phyloP scores from a whole-genome alignment of 2,797 vertebrate genomes.

The Phyllotis vaccarum region DNA sequence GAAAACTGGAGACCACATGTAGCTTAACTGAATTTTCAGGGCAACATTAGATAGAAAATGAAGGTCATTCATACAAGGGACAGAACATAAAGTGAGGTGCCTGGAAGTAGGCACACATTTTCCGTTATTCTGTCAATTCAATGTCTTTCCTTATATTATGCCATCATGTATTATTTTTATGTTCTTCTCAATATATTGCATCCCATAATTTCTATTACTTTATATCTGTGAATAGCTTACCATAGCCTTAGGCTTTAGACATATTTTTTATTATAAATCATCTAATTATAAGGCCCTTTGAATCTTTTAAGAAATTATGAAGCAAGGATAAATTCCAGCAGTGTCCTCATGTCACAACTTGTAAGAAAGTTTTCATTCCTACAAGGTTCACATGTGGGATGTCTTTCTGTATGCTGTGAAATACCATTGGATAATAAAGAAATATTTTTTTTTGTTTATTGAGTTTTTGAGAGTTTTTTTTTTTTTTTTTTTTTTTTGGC shows the following conservation, averaged over 20 bases:
- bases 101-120: neutral
- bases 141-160: neutral
- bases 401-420: too few species aligned
- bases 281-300: neutral
- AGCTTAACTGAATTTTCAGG: neutral
- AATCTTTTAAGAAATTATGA: neutral
- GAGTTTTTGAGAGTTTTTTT: too few species aligned
- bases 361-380: too few species aligned
- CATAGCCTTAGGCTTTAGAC: neutral
- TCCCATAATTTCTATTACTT: neutral
- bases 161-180: neutral
- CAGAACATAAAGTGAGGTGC: neutral
- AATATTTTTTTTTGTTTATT: too few species aligned
- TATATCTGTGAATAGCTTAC: neutral
- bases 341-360: neutral
- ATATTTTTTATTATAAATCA: too few species aligned
- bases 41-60: neutral
- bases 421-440: too few species aligned
- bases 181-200: too few species aligned
- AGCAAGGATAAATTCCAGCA: neutral
- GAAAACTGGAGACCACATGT: neutral
- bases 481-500: too few species aligned
- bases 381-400: neutral
- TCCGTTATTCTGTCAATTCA: neutral
- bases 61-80: rapidly evolving